Evolutionary conservation across 2,797 vertebrate species (phyloP), one percentile per base, ranked within the genome.

Genomic region (Sebastes baramenuke): DNA sequence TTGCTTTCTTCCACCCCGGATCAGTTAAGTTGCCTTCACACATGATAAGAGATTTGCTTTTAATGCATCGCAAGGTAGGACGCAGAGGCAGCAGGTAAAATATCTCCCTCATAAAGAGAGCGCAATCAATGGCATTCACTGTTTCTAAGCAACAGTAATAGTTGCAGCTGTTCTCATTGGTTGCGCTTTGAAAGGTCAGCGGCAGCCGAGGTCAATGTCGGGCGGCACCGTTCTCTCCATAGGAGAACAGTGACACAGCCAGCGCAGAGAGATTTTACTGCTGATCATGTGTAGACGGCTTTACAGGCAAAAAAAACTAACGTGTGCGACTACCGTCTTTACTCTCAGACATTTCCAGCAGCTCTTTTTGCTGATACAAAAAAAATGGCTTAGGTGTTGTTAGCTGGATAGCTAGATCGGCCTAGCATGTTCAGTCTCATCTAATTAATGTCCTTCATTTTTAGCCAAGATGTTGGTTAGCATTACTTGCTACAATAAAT

Each of bases 51-150:
- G 42, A 46, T 46, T 0, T 46, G 42, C 42, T 46, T 0, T 18
- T 42, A 0, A 42, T 0, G 1, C 14, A 14, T 0, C 1, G 14
- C 14, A 0, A 42, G 38, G 14, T 42, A 42, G 6, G 42, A 18
- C 16, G 18, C 42, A 49, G 16, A 18, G 46, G 46, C 46, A 49
- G 18, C 18, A 49, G 18, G 46, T 8, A 49, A 20, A 49, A 49
- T 49, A 49, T 49, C 0, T 49, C 46, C 42, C 46, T n/a, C 42
- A 46, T 46, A 46, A 46, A 42, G 38, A 46, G 42, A 18, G 0
- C 6, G 3, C 16, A 46, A 46, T 0, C 42, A 46, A 46, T 0
- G 14, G 42, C 16, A 46, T 46, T 0, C 42, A 18, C 42, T 46
- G 42, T 46, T 46, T 18, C 42, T 46, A 46, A 46, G 16, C 42